Evolutionary conservation across 2,888 invertebrate species (phyloP), one percentile per base, ranked within the genome.

Genomic region (Scaptodrosophila latifasciaeformis): DNA sequence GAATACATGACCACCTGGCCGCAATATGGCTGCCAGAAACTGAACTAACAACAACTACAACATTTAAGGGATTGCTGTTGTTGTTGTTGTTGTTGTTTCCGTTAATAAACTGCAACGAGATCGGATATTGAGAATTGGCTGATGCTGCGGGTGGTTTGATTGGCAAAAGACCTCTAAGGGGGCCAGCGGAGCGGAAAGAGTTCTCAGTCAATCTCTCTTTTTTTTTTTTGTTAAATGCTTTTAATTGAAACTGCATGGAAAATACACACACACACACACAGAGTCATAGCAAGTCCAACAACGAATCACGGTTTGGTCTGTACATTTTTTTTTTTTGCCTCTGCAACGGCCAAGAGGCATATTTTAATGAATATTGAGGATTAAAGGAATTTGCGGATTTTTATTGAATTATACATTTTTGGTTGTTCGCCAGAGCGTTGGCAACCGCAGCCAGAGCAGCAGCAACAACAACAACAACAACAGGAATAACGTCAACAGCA

Each of bases 341-440:
- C n/a, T n/a, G n/a, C n/a, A n/a, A n/a, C n/a, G n/a, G 40, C 58
- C 57, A 54, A 47, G 59, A 62, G 72, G 68, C 68, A 70, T 74
- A 77, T 81, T 84, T 83, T 85, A 85, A 85, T 85, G 84, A 85
- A 85, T 85, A 84, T 84, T 83, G 82, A 82, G 84, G 85, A 85
- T 85, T 85, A 84, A 85, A 84, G 84, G 84, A 84, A 85, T 85
- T 84, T 77, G 84, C 71, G 85, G 85, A 85, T 85, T 84, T 85
- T 82, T 83, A 85, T 85, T 85, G 83, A 85, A 85, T 85, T 85
- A 85, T 83, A 79, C 72, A 82, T 79, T 81, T 79, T 74, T 81
- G 76, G 71, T 67, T 54, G 63, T 46, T 48, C 37, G 10, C 56
- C 45, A 35, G 21, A 9, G 46, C 48, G 49, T 48, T 51, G 55